phyloP scores from a whole-genome alignment of 2,888 invertebrate species.

The Cephus pulcher region DNA sequence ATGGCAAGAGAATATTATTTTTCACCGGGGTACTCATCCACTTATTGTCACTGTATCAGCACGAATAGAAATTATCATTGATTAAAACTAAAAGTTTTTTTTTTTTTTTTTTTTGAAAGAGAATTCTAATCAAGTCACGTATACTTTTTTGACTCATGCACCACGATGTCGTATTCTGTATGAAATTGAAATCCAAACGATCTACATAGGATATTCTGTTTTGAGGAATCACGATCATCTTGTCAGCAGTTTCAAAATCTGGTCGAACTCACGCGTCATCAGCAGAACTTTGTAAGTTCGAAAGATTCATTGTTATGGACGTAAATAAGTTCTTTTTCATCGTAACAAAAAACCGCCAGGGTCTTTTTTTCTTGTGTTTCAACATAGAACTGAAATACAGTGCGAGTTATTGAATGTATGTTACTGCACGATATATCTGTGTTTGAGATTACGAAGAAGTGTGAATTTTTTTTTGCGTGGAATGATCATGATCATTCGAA shows the following conservation, averaged over 20 bases:
- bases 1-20: slow-evolving; percentile 8
- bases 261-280: neutral
- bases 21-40: slow-evolving; percentile 26
- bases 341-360: neutral
- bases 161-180: neutral
- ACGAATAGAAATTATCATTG: slow-evolving; percentile 12
- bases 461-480: neutral
- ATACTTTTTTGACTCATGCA: neutral
- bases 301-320: neutral
- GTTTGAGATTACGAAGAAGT: neutral
- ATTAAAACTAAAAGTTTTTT: slow-evolving; percentile 4
- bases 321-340: neutral
- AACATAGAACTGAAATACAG: neutral
- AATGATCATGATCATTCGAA: neutral
- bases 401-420: neutral
- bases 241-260: neutral
- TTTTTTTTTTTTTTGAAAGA: neutral
- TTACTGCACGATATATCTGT: neutral
- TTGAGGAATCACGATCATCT: neutral
- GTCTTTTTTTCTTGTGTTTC: neutral
- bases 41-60: slow-evolving; percentile 23
- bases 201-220: neutral
- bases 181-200: neutral
- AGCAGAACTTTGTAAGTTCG: neutral
- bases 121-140: neutral